phyloP scores from a whole-genome alignment of 2,113 vertebrate genomes.

The Stigmatopora nigra region DNA sequence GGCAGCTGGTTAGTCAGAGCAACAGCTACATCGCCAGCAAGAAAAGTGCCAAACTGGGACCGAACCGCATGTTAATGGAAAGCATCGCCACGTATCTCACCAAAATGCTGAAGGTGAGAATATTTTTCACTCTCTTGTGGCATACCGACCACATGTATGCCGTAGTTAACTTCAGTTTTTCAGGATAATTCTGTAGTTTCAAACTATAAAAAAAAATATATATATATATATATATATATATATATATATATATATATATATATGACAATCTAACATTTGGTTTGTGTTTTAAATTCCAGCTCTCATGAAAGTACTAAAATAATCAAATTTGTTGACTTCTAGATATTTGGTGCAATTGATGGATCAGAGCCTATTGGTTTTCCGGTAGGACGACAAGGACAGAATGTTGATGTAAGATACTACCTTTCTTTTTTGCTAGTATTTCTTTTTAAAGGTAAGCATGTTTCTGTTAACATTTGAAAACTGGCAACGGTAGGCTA shows the following conservation, averaged over 20 bases:
- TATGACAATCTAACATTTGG: neutral
- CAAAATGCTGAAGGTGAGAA: slow-evolving; percentile 81
- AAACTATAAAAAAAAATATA: neutral
- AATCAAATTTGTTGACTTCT: neutral
- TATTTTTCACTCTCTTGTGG: neutral
- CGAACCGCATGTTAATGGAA: slow-evolving; percentile 80
- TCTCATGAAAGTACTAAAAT: neutral
- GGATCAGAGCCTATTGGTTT: slow-evolving; percentile 82
- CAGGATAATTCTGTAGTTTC: neutral
- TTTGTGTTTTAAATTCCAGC: neutral
- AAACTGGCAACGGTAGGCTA: neutral
- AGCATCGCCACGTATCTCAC: slow-evolving; percentile 81
- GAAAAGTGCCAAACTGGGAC: slow-evolving; percentile 73
- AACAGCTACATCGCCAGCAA: slow-evolving; percentile 86
- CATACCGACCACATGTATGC: neutral
- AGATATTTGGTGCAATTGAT: slow-evolving; percentile 92
- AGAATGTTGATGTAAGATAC: slow-evolving; percentile 75
- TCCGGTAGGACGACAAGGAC: slow-evolving; percentile 75
- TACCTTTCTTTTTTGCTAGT: neutral
- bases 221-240: too few relatives aligned
- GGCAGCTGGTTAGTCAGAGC: slow-evolving; percentile 79
- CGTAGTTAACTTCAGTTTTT: neutral
- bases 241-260: too few relatives aligned
- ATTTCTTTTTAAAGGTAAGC: neutral
- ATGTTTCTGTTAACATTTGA: neutral